Evolutionary conservation across 92 coral and sea anemone species (phyloP).

Genomic region (Nematostella vectensis): DNA sequence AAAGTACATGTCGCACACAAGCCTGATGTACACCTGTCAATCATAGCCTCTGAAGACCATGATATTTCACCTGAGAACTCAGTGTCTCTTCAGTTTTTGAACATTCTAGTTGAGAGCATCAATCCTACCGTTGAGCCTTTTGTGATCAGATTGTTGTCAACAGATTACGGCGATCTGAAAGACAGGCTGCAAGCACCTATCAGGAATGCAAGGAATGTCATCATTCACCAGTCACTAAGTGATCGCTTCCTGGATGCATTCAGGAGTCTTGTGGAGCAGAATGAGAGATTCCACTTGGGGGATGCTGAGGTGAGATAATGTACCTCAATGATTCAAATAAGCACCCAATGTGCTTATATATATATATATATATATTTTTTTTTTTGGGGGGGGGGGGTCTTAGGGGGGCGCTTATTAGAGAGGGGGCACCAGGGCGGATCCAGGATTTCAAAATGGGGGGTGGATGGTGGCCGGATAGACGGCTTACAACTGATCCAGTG

Average conservation of each 20-base stretch:
- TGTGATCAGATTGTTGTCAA: conserved; percentile 75
- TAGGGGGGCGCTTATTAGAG: too few species aligned
- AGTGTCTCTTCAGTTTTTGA: conserved; percentile 77
- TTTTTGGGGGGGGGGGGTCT: too few species aligned
- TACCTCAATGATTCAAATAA: not conserved
- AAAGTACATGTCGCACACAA: conserved; percentile 84
- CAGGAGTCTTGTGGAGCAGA: conserved; percentile 78
- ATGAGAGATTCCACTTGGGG: conserved; percentile 48
- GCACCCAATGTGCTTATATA: not conserved
- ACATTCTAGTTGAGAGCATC: conserved; percentile 77
- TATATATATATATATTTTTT: too few species aligned
- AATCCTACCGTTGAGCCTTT: conserved; percentile 84
- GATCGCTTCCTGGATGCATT: conserved; percentile 94
- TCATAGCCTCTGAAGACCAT: conserved; percentile 86
- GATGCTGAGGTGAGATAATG: conserved; percentile 66
- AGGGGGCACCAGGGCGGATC: too few species aligned
- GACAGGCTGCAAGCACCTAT: conserved; percentile 93
- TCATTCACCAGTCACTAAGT: conserved; percentile 92
- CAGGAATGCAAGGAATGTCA: conserved; percentile 92
- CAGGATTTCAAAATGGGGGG: too few species aligned
- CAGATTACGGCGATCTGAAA: conserved; percentile 82
- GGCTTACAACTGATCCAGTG: too few species aligned
- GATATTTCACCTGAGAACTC: conserved; percentile 83
- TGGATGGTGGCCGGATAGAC: too few species aligned
- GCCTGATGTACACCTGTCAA: conserved; percentile 86